Evolutionary conservation across 2,113 vertebrate species (phyloP).

Genomic region (Shinisaurus crocodilurus): DNA sequence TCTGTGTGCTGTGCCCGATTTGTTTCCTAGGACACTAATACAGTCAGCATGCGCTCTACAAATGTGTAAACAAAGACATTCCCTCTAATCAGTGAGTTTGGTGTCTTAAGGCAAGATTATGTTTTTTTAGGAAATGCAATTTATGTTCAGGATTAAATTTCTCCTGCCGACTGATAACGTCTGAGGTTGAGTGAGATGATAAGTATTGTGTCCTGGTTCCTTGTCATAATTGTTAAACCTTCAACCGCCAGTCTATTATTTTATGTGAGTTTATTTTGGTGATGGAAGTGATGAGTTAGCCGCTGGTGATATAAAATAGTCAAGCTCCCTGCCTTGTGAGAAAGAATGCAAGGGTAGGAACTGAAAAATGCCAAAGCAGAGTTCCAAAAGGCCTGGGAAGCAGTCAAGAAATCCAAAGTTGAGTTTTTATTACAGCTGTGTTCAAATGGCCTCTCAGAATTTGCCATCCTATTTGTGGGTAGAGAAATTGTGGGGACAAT

Average conservation of each 20-base stretch:
- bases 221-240: conserved; percentile 63
- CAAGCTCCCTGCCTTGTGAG: not conserved
- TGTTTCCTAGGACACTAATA: conserved; percentile 85
- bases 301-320: conserved; percentile 8
- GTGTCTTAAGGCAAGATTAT: conserved; percentile 87
- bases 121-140: conserved; percentile 88
- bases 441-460: too few relatives aligned
- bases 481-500: too few relatives aligned
- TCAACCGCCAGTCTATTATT: conserved; percentile 26
- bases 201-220: conserved; percentile 71
- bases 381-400: not conserved
- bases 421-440: not conserved
- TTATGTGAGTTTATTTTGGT: conserved; percentile 46
- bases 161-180: conserved; percentile 80
- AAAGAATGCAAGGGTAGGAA: not conserved
- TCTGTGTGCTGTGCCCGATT: conserved; percentile 67
- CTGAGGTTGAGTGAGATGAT: conserved; percentile 79
- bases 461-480: too few relatives aligned
- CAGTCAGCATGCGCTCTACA: conserved; percentile 81
- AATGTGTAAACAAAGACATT: conserved; percentile 88
- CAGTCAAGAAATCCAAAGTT: not conserved
- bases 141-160: conserved; percentile 84
- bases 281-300: conserved; percentile 5
- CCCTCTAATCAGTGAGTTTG: conserved; percentile 83
- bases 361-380: not conserved